Conservation (phyloP, 1,140 invertebrate species). For the Trachymyrmex septentrionalis region DNA sequence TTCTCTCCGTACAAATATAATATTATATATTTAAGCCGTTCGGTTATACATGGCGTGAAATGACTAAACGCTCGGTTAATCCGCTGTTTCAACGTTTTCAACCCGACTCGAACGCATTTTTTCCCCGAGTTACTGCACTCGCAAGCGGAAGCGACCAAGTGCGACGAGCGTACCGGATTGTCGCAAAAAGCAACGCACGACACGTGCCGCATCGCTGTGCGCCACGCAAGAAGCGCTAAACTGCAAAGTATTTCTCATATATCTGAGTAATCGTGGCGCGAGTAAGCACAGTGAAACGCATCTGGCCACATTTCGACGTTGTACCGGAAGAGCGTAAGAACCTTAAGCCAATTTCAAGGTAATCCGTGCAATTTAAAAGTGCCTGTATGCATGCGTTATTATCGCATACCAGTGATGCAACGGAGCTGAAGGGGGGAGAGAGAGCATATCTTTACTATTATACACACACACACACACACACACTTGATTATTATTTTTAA, state of each 20-base stretch:
- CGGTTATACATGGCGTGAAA: neutral
- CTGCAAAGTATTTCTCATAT: constrained; percentile 25
- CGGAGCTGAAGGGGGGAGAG: neutral
- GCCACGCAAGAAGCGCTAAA: constrained; percentile 48
- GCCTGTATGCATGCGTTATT: constrained; percentile 21
- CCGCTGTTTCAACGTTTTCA: neutral
- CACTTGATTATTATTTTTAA: neutral
- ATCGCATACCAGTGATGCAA: neutral
- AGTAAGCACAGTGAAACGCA: constrained; percentile 17
- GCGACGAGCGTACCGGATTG: constrained; percentile 19
- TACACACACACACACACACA: neutral
- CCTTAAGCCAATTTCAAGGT: constrained; percentile 31
- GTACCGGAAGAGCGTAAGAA: constrained; percentile 59
- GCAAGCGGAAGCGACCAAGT: constrained; percentile 30
- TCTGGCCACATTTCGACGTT: constrained; percentile 60
- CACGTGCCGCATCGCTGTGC: constrained; percentile 47
- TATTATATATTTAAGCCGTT: neutral
- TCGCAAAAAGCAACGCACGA: constrained; percentile 49
- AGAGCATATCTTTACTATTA: neutral
- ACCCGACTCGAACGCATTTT: neutral
- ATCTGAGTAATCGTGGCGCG: constrained; percentile 33
- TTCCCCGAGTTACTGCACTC: neutral
- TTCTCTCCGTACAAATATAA: no score
- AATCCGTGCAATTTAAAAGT: constrained; percentile 21
- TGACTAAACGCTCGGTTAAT: neutral